Percentiles rank a stretch among this genome's conserved stretches.
Conservation (phyloP, 2,888 invertebrate genomes). For the Agrilus mali region DNA sequence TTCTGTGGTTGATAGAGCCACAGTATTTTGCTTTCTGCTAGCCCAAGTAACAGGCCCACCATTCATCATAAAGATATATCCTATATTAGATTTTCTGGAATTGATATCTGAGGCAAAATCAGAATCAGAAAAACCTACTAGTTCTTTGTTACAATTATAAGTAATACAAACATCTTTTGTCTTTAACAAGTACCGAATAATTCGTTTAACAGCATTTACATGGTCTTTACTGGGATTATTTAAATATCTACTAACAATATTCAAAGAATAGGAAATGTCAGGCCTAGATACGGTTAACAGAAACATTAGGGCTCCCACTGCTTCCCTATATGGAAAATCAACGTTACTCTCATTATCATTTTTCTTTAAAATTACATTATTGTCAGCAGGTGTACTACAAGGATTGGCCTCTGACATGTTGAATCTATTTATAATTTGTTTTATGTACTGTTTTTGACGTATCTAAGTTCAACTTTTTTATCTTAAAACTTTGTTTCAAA, state of each 20-base stretch:
- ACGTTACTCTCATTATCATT: not conserved
- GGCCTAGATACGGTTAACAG: conserved; percentile 12
- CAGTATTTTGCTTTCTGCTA: too few species aligned
- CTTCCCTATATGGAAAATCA: conserved; percentile 14
- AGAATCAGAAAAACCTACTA: conserved; percentile 16
- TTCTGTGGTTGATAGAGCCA: too few species aligned
- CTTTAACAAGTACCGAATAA: conserved; percentile 18
- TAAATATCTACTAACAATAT: conserved; percentile 12
- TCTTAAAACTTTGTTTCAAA: too few species aligned
- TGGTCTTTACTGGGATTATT: conserved; percentile 6
- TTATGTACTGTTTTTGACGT: conserved; percentile 5
- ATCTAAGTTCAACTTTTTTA: too few species aligned
- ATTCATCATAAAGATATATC: conserved; percentile 15
- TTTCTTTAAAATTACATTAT: conserved; percentile 2
- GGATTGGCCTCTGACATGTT: conserved; percentile 5
- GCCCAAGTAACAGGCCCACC: conserved; percentile 18
- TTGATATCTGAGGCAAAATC: conserved; percentile 16
- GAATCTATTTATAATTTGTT: conserved; percentile 6
- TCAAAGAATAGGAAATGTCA: conserved; percentile 16
- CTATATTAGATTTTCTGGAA: conserved; percentile 17
- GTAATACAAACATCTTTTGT: conserved; percentile 12
- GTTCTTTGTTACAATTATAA: conserved; percentile 7
- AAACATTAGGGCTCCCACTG: conserved; percentile 16
- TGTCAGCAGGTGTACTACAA: conserved; percentile 6
- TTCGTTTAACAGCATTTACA: conserved; percentile 13